These are phyloP conservation scores for Eupithecia dodoneata DNA, from an alignment of 2,888 invertebrate genomes.

Conservation along the genomic window DNA sequence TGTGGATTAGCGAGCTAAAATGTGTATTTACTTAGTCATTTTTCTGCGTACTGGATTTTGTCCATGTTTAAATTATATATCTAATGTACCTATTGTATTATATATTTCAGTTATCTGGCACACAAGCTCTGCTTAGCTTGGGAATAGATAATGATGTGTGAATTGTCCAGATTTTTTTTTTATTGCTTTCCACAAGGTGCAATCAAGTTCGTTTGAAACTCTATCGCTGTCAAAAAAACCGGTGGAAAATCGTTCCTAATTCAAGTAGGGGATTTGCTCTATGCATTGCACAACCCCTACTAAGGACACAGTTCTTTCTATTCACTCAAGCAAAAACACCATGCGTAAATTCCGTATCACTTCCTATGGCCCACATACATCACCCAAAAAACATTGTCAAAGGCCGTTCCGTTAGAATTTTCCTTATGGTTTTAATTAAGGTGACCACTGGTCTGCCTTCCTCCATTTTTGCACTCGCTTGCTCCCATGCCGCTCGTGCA, in stretches of 20 bases:
- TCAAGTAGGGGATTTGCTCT: too few relatives aligned
- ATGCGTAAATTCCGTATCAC: background rate
- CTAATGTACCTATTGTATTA: too few relatives aligned
- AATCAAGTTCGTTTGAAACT: too few relatives aligned
- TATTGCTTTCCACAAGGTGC: too few relatives aligned
- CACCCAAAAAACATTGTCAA: constrained; percentile 59
- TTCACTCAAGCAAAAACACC: background rate
- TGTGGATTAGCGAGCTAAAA: background rate
- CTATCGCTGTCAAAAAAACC: too few relatives aligned
- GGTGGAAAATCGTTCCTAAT: too few relatives aligned
- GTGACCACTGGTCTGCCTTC: constrained; percentile 60
- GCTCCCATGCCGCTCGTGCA: constrained; percentile 79
- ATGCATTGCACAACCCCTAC: background rate
- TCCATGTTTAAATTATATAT: too few relatives aligned
- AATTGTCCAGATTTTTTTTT: too few relatives aligned
- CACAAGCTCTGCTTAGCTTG: too few relatives aligned
- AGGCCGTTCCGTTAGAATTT: constrained; percentile 66
- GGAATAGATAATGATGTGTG: too few relatives aligned
- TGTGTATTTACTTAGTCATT: background rate
- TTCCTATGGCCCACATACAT: constrained; percentile 2
- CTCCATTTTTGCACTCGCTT: constrained; percentile 75
- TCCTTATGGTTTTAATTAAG: constrained; percentile 85
- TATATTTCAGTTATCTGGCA: too few relatives aligned
- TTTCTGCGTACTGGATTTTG: background rate
- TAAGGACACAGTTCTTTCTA: background rate